Conservation (phyloP, 2,888 invertebrate species). For the Schizaphis graminum region DNA sequence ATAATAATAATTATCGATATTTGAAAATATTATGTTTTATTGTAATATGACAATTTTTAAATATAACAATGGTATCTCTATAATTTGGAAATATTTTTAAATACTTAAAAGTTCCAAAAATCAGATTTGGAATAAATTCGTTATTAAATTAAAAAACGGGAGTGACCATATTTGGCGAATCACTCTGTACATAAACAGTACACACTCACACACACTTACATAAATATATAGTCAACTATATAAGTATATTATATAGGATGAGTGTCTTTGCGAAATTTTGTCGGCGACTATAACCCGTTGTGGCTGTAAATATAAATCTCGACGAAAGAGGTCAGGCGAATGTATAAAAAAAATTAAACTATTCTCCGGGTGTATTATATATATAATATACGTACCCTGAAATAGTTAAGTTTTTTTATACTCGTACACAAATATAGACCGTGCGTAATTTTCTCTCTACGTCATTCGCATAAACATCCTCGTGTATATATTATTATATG, state of each 20-base stretch:
- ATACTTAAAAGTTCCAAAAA: too few relatives aligned
- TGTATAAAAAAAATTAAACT: not conserved
- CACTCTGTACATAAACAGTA: not conserved
- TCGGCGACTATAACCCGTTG: not conserved
- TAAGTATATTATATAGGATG: not conserved
- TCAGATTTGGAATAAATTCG: too few relatives aligned
- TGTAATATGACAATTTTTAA: too few relatives aligned
- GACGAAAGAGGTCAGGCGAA: conserved; percentile 28
- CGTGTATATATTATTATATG: not conserved
- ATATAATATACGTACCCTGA: not conserved
- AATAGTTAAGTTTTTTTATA: not conserved
- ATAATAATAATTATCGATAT: too few relatives aligned
- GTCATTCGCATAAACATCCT: not conserved
- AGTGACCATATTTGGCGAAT: too few relatives aligned
- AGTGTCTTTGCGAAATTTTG: not conserved
- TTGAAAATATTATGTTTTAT: too few relatives aligned
- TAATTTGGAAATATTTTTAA: too few relatives aligned
- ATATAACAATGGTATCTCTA: too few relatives aligned
- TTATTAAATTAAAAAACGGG: too few relatives aligned
- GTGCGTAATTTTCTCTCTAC: not conserved
- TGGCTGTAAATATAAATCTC: conserved; percentile 1
- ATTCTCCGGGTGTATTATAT: not conserved
- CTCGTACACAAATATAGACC: not conserved
- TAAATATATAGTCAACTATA: not conserved
- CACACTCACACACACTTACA: not conserved